Percentiles rank a stretch among this genome's conserved stretches.
Evolutionary conservation across 1,140 invertebrate genomes (phyloP).

Genomic region (Paraescarpia echinospica): DNA sequence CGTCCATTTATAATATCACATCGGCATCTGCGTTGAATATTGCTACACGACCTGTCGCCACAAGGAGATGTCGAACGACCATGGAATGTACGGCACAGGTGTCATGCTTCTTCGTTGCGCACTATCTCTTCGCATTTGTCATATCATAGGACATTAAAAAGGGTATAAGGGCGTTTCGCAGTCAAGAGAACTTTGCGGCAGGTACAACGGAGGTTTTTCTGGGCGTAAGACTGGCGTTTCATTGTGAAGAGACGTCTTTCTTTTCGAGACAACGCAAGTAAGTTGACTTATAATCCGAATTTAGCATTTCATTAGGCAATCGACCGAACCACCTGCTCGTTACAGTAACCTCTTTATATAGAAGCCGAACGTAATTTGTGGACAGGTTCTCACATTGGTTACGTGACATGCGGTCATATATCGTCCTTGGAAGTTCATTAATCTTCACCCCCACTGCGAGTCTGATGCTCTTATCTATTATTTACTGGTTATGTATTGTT

Average conservation of each 20-base stretch:
- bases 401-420: neutral
- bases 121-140: neutral
- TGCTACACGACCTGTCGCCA: neutral
- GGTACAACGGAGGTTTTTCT: too few relatives aligned
- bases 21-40: too few relatives aligned
- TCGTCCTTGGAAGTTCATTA: neutral
- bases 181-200: neutral
- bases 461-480: neutral
- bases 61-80: neutral
- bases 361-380: neutral
- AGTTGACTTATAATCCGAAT: neutral
- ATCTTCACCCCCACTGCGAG: neutral
- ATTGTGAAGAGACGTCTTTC: neutral
- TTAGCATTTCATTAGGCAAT: neutral
- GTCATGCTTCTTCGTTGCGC: neutral
- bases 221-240: neutral
- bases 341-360: neutral
- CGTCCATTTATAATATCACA: too few relatives aligned
- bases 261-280: neutral
- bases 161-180: neutral
- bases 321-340: neutral
- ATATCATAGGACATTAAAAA: neutral
- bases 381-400: neutral
- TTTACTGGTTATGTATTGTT: neutral
- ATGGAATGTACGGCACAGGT: neutral